Percentiles rank a stretch among this genome's conserved stretches.
These are phyloP conservation scores for Platypus cylindrus DNA, from an alignment of 2,888 invertebrate species.

Conservation along the genomic window DNA sequence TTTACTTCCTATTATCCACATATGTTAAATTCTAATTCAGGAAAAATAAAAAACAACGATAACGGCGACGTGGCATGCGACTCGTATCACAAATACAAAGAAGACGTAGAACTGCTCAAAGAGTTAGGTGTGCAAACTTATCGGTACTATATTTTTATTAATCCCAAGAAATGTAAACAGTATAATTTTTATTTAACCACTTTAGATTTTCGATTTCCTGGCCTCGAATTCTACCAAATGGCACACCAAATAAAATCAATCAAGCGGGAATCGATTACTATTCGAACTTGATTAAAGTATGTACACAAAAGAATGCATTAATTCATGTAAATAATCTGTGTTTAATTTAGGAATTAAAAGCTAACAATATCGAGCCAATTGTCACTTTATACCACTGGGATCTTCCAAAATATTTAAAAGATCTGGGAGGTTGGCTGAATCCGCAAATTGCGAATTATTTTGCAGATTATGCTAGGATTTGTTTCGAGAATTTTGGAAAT, in stretches of 20 bases:
- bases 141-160: too few relatives aligned
- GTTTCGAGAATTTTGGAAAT: conserved; percentile 10
- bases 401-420: conserved; percentile 21
- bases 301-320: too few relatives aligned
- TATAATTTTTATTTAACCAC: background rate
- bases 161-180: background rate
- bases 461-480: conserved; percentile 11
- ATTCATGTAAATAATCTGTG: too few relatives aligned
- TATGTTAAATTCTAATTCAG: too few relatives aligned
- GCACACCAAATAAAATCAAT: conserved; percentile 2
- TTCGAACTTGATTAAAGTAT: conserved; percentile 2
- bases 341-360: conserved; percentile 8
- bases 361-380: conserved; percentile 10
- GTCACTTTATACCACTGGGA: conserved; percentile 15
- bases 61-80: conserved; percentile 6
- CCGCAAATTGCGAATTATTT: conserved; percentile 12
- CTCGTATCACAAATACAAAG: conserved; percentile 6
- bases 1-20: too few relatives aligned
- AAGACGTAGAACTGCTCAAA: conserved; percentile 3
- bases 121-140: conserved; percentile 1
- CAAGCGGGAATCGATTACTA: conserved; percentile 4
- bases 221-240: conserved; percentile 3
- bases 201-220: conserved; percentile 4
- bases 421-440: conserved; percentile 21
- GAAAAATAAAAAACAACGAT: conserved; percentile 1